Percentiles rank a stretch among this genome's conserved stretches.
phyloP scores from a whole-genome alignment of 2,113 vertebrate species.

The Sapayoa aenigma region DNA sequence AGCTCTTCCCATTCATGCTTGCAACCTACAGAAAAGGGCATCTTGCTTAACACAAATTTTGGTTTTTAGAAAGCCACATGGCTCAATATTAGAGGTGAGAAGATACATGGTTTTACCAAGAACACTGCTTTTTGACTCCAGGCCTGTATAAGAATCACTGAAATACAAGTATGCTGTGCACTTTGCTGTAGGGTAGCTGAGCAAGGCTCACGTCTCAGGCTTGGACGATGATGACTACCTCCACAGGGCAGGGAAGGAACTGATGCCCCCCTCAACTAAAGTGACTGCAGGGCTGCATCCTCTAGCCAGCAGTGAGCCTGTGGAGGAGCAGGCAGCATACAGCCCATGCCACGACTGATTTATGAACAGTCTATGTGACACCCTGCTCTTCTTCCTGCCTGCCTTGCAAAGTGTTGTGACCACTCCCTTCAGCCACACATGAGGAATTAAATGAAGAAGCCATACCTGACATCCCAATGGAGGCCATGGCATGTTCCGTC shows the following conservation, averaged over 20 bases:
- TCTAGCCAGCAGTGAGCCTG: not conserved
- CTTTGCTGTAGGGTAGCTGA: not conserved
- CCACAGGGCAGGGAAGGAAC: not conserved
- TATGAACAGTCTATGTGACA: not conserved
- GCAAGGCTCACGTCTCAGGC: not conserved
- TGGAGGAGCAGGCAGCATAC: not conserved
- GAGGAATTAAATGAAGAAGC: not conserved
- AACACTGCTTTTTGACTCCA: not conserved
- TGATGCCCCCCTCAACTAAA: accelerated
- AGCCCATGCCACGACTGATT: not conserved
- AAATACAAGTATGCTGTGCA: not conserved
- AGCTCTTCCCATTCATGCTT: not conserved
- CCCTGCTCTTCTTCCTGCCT: not conserved
- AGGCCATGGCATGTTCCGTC: accelerated
- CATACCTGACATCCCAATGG: accelerated
- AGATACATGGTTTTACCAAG: not conserved
- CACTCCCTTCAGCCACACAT: not conserved
- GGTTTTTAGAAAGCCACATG: not conserved
- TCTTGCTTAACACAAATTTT: not conserved
- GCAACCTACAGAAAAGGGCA: not conserved
- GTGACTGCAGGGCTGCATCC: not conserved
- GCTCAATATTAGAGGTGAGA: not conserved
- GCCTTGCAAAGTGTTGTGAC: not conserved
- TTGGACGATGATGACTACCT: not conserved
- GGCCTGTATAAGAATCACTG: not conserved